Evolutionary conservation across 2,797 vertebrate genomes (phyloP).

Genomic region (Hapalemur alaotrensis): DNA sequence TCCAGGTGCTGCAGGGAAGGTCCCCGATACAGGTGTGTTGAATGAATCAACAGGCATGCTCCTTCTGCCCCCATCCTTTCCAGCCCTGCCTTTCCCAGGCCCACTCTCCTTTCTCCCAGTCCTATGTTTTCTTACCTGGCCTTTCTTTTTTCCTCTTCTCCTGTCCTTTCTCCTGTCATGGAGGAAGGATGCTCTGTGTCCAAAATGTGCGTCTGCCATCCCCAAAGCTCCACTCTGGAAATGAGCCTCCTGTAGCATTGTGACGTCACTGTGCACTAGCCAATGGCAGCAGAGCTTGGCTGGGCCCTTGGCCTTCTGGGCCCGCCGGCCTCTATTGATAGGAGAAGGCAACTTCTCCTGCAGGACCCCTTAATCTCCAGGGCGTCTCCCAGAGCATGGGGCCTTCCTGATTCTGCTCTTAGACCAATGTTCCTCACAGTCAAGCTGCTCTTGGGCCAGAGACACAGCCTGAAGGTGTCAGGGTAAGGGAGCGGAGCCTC

Average conservation of each 20-base stretch:
- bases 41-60: neutral
- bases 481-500: constrained; percentile 65
- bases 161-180: neutral
- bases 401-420: constrained; percentile 39
- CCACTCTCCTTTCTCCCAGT: neutral
- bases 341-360: neutral
- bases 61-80: neutral
- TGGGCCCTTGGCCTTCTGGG: neutral
- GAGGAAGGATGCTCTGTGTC: neutral
- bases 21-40: neutral
- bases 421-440: constrained; percentile 61
- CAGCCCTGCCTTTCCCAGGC: neutral
- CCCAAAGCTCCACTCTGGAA: neutral
- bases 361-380: neutral
- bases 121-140: neutral
- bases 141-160: neutral
- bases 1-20: neutral
- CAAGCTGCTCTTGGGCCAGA: constrained; percentile 66
- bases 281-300: neutral
- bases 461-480: constrained; percentile 63
- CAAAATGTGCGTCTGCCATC: neutral
- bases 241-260: neutral
- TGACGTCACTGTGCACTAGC: constrained; percentile 57
- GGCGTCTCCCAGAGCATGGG: constrained; percentile 29
- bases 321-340: neutral